phyloP scores from a whole-genome alignment of 2,113 vertebrate species.

The Dromaius novaehollandiae region DNA sequence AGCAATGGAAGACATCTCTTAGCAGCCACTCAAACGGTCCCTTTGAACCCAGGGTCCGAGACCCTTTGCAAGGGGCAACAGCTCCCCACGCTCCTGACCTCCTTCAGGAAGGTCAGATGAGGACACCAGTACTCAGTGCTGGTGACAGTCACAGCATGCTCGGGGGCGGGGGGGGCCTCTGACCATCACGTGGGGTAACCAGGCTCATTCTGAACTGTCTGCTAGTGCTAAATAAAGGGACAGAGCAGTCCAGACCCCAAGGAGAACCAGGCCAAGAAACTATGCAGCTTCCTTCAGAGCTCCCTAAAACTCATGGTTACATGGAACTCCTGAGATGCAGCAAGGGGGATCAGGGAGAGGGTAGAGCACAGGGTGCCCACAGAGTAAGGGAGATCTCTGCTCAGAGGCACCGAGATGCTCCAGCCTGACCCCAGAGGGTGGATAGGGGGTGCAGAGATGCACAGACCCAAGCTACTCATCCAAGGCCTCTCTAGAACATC shows the following conservation, averaged over 20 bases:
- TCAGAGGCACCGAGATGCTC: background rate
- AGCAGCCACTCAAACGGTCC: background rate
- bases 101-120: accelerated
- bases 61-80: background rate
- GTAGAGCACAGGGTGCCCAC: accelerated
- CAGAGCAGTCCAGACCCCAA: accelerated
- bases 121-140: accelerated
- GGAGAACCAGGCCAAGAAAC: background rate
- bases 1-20: accelerated
- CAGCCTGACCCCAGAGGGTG: too few relatives aligned
- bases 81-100: background rate
- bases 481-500: background rate
- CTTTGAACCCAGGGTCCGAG: background rate
- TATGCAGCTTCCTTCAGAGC: background rate
- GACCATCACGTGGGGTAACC: background rate
- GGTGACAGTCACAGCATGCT: background rate
- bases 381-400: too few relatives aligned
- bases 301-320: background rate
- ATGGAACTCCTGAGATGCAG: background rate
- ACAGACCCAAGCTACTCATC: background rate
- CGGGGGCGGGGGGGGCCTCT: too few relatives aligned
- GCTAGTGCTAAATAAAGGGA: accelerated
- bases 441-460: background rate
- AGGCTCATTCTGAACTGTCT: background rate
- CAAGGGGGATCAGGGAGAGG: background rate